Conservation (phyloP, 2,797 vertebrate species). For the Phyllotis vaccarum region DNA sequence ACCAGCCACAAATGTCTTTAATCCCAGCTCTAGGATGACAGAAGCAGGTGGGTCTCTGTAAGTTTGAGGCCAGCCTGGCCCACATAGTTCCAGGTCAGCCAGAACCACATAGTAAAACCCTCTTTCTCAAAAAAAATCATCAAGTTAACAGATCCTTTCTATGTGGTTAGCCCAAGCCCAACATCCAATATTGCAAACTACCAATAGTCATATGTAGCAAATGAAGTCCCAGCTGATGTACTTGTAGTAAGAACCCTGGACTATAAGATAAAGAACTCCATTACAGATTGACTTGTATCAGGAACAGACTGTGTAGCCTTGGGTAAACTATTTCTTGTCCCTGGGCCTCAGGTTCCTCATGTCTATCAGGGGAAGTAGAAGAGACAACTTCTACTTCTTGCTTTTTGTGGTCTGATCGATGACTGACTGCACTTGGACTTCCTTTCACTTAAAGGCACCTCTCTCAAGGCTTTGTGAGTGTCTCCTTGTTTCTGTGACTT, state of each 20-base stretch:
- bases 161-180: not conserved
- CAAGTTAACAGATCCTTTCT: not conserved
- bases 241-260: not conserved
- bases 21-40: not conserved
- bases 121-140: not conserved
- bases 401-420: not conserved
- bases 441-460: not conserved
- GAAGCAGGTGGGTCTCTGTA: not conserved
- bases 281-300: not conserved
- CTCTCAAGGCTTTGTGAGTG: not conserved
- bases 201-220: not conserved
- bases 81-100: no score
- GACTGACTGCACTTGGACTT: not conserved
- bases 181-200: not conserved
- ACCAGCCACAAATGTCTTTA: not conserved
- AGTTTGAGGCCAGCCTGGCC: not conserved
- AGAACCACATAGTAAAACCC: not conserved
- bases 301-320: not conserved
- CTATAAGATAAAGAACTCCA: not conserved
- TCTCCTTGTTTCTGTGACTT: not conserved
- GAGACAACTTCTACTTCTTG: not conserved
- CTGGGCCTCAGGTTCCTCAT: not conserved
- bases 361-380: not conserved
- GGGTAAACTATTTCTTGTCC: not conserved
- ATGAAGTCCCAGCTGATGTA: not conserved